Evolutionary conservation across 2,113 vertebrate genomes (phyloP).

Genomic region (Phylloscopus whistleri): DNA sequence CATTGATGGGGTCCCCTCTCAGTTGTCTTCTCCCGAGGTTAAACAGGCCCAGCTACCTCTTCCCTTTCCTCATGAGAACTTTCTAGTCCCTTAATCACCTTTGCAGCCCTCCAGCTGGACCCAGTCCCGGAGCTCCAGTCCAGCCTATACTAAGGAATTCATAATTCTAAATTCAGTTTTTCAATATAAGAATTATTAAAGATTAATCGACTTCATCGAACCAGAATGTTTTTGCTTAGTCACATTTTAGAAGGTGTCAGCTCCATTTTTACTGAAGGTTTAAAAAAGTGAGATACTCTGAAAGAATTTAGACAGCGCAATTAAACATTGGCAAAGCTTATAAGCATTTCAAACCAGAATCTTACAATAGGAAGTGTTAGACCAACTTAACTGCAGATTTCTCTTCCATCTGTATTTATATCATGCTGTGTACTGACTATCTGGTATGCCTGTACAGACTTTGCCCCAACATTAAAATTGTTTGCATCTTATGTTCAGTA

Average conservation of each 20-base stretch:
- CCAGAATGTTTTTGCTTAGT: background rate
- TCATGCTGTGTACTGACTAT: background rate
- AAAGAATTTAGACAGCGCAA: background rate
- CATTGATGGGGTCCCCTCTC: background rate
- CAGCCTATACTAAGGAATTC: background rate
- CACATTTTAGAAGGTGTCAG: background rate
- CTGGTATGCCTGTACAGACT: background rate
- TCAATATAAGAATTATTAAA: background rate
- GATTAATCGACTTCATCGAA: background rate
- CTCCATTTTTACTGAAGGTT: background rate
- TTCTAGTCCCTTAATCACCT: background rate
- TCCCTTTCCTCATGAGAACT: background rate
- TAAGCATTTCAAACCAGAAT: background rate
- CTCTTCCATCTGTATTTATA: slow-evolving; percentile 36
- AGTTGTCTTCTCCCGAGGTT: background rate
- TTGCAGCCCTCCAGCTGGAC: background rate
- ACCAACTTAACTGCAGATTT: slow-evolving; percentile 13
- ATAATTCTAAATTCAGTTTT: background rate
- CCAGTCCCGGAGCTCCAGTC: background rate
- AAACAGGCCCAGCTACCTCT: background rate
- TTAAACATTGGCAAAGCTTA: background rate
- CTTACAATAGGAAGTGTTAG: background rate
- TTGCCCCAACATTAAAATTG: background rate
- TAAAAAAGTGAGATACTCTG: background rate
- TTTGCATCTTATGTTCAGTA: background rate